Percentiles rank a stretch among this genome's conserved stretches.
Conservation (phyloP, 2,888 invertebrate species). For the Torymus auratus region DNA sequence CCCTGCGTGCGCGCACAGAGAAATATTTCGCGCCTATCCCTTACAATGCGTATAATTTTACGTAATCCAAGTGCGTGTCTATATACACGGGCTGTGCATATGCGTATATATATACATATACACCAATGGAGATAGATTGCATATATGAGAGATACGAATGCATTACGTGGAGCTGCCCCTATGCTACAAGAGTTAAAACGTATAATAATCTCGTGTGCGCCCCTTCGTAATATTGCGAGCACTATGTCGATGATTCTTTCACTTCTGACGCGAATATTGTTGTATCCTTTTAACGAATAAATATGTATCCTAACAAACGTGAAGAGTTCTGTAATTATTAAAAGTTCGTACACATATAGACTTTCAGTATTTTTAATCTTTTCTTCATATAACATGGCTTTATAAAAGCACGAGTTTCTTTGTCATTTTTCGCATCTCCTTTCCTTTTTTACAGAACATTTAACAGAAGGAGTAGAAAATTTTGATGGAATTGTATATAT, state of each 20-base stretch:
- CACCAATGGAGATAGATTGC: slow-evolving; percentile 61
- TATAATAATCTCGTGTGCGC: slow-evolving; percentile 12
- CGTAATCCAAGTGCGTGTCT: slow-evolving; percentile 49
- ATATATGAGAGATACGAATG: slow-evolving; percentile 20
- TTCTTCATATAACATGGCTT: too few species aligned
- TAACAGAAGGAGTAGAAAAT: slow-evolving; percentile 17
- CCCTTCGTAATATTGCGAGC: too few species aligned
- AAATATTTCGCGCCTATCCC: too few species aligned
- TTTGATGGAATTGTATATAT: slow-evolving; percentile 18
- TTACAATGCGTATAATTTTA: slow-evolving; percentile 46
- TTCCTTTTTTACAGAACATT: too few species aligned
- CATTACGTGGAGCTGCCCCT: slow-evolving; percentile 47
- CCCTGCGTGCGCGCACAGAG: too few species aligned
- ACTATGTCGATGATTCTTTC: background rate
- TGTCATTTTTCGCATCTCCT: too few species aligned
- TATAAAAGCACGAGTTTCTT: too few species aligned
- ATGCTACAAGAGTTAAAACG: slow-evolving; percentile 15
- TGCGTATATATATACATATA: slow-evolving; percentile 62
- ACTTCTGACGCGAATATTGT: background rate
- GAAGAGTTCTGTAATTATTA: slow-evolving; percentile 2
- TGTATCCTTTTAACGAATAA: background rate
- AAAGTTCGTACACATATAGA: slow-evolving; percentile 22
- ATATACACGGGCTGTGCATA: slow-evolving; percentile 61
- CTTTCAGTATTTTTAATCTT: background rate
- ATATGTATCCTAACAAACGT: background rate